Evolutionary conservation across 2,888 invertebrate species (phyloP), one percentile per base, ranked within the genome.

Genomic region (Nephrotoma flavescens): DNA sequence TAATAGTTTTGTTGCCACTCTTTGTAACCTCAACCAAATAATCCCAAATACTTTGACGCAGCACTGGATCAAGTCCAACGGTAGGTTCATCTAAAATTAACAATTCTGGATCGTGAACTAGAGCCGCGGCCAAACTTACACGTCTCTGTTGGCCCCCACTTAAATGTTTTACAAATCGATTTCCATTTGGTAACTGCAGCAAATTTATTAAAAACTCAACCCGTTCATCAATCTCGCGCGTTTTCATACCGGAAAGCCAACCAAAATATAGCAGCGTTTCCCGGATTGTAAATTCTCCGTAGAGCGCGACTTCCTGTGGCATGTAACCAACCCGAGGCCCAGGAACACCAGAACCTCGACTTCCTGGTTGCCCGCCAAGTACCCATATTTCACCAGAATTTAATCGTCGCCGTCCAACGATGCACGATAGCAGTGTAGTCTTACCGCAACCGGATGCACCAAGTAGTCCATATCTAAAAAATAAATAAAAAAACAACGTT

Each of bases 391-490:
- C 95, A 4, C 97, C 97, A 0, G 94, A 93, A 91, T 97, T 96
- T 87, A 97, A 92, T 88, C 95, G 92, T 89, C 96, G 93, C 88
- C 97, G 92, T 1, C 97, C 97, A 2, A 98, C 96, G 87, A 97
- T 96, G 91, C 97, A 97, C 87, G 96, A 95, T 0, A 98, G 93
- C 6, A 98, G 92, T 0, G 97, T 97, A 0, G 97, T 97, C 91
- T 97, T 97, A 0, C 97, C 97, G 90, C 97, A 97, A 0, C 97
- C 97, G 89, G 97, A 97, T 0, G 97, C 96, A 19, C 97, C 97
- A 57, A 97, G 92, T 0, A 97, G 93, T 88, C 97, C 97, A 90
- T 97, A 97, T 89, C 97, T 97, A 92, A 19, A 92, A 91, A 88
- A 86, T 86, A 87, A 52, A 44, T 41, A 86, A 12, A 31, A 41